Percentiles rank a stretch among this genome's conserved stretches.
Evolutionary conservation across 1,140 invertebrate genomes (phyloP).

Genomic region (Drosophila athabasca): DNA sequence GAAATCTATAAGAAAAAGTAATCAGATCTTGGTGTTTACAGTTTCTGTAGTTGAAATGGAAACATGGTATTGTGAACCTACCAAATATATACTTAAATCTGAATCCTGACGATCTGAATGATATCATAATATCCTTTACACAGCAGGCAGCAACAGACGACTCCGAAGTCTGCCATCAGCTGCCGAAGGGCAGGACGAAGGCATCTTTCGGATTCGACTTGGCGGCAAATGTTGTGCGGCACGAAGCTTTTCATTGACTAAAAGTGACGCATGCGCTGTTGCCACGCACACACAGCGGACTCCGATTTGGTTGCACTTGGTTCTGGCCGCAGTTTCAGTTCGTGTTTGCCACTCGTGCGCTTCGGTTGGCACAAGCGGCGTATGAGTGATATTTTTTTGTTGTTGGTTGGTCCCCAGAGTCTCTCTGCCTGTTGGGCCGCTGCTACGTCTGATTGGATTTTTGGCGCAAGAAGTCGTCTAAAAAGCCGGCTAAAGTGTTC

Average conservation of each 20-base stretch:
- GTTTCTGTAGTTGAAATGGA: too few species aligned
- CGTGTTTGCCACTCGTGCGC: slow-evolving; percentile 66
- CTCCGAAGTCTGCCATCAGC: slow-evolving; percentile 51
- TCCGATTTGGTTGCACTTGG: slow-evolving; percentile 24
- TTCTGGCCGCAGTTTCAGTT: slow-evolving; percentile 50
- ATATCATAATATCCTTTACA: too few species aligned
- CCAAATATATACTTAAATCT: too few species aligned
- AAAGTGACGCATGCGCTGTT: slow-evolving; percentile 69
- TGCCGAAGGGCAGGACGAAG: slow-evolving; percentile 1
- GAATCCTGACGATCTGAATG: too few species aligned
- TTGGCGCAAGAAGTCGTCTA: slow-evolving; percentile 58
- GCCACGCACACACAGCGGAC: background rate
- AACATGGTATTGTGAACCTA: too few species aligned
- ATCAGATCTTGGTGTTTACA: too few species aligned
- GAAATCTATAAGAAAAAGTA: too few species aligned
- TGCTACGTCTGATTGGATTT: slow-evolving; percentile 62
- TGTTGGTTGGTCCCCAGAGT: background rate
- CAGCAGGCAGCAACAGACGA: slow-evolving; percentile 37
- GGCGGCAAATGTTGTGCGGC: slow-evolving; percentile 45
- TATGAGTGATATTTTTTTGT: slow-evolving; percentile 43
- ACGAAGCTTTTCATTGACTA: slow-evolving; percentile 77
- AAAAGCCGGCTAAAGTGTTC: slow-evolving; percentile 74
- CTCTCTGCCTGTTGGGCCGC: background rate
- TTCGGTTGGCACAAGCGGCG: slow-evolving; percentile 54
- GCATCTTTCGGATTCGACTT: slow-evolving; percentile 54